Evolutionary conservation across 2,113 vertebrate species (phyloP).

Genomic region (Vimba vimba): DNA sequence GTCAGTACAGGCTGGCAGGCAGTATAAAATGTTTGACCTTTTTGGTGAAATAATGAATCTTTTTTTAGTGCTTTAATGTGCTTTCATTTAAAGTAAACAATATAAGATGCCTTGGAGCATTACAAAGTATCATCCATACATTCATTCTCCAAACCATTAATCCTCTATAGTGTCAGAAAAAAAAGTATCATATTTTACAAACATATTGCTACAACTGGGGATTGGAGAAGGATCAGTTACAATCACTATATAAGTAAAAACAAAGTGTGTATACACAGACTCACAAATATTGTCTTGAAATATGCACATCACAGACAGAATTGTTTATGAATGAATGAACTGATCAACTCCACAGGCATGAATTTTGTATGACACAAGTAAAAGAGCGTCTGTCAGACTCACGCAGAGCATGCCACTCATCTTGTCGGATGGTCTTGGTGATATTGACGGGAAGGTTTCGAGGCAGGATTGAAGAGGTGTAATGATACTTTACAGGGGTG

Average conservation of each 20-base stretch:
- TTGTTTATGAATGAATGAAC: neutral
- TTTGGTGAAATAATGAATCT: neutral
- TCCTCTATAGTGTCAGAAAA: neutral
- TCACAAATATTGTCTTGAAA: neutral
- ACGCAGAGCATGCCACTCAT: conserved; percentile 92
- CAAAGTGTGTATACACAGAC: neutral
- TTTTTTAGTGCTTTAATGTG: neutral
- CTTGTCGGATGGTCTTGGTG: conserved; percentile 91
- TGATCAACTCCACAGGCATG: neutral
- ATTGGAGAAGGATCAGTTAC: neutral
- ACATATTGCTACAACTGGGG: neutral
- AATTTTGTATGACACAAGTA: neutral
- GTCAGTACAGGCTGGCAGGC: neutral
- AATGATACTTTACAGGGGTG: conserved; percentile 88
- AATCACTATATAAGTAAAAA: neutral
- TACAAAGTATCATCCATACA: neutral
- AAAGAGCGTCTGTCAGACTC: conserved; percentile 69
- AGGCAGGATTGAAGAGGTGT: conserved; percentile 88
- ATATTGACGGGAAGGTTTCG: conserved; percentile 87
- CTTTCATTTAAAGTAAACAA: neutral
- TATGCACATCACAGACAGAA: conserved; percentile 1
- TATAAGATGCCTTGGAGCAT: neutral
- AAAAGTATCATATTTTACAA: neutral
- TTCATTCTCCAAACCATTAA: neutral
- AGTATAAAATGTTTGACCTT: neutral